These are phyloP conservation scores for Tinea semifulvella DNA, from an alignment of 2,888 invertebrate genomes.

Conservation along the genomic window DNA sequence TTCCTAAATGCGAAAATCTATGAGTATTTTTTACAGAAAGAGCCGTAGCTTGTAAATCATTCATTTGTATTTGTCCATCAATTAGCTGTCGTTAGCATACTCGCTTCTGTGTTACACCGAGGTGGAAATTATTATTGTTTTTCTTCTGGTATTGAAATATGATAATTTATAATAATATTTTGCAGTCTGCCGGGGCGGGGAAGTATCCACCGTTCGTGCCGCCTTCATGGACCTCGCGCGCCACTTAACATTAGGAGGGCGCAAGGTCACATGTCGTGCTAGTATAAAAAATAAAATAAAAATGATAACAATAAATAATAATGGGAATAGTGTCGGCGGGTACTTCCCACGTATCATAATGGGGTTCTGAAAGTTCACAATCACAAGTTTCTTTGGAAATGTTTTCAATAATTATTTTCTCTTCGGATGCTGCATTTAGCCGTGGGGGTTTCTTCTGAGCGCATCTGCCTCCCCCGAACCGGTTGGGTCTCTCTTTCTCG, in stretches of 20 bases:
- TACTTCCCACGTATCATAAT: constrained; percentile 13
- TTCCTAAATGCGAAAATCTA: constrained; percentile 2
- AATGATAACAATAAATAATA: constrained; percentile 3
- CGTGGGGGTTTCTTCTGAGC: constrained; percentile 47
- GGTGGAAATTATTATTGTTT: no score
- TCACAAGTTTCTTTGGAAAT: constrained; percentile 26
- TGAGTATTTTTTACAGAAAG: neutral
- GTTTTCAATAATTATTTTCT: constrained; percentile 52
- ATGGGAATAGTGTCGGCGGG: constrained; percentile 1
- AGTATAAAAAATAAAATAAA: no score
- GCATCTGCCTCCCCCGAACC: constrained; percentile 58
- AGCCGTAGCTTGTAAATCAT: neutral
- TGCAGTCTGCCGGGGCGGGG: no score
- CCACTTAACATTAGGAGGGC: no score
- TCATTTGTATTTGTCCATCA: neutral
- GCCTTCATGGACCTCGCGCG: no score
- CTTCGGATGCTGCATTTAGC: constrained; percentile 50
- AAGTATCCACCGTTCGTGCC: no score
- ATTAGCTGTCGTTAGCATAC: neutral
- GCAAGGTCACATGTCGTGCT: no score
- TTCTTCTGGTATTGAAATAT: no score
- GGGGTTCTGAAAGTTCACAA: constrained; percentile 13
- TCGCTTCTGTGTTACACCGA: no score
- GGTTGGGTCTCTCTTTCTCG: constrained; percentile 51
- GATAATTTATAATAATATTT: no score